Evolutionary conservation across 2,888 invertebrate species (phyloP).

Genomic region (Steromphala cineraria): DNA sequence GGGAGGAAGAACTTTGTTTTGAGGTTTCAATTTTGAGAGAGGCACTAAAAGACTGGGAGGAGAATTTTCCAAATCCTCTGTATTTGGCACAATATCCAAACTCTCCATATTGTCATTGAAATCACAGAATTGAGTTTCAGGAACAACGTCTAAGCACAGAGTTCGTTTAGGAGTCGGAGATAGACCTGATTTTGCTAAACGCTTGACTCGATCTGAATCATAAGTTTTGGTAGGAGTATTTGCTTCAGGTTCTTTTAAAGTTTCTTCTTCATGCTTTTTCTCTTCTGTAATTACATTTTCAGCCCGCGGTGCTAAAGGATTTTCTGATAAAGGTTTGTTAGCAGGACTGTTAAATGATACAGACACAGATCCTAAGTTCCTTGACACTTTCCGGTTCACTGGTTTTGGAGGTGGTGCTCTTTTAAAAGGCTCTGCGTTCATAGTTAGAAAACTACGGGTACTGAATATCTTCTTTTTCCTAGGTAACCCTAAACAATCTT

Average conservation of each 20-base stretch:
- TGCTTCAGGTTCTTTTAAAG: constrained; percentile 17
- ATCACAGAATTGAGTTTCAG: too few relatives aligned
- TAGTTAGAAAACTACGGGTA: constrained; percentile 56
- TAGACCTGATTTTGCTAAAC: constrained; percentile 51
- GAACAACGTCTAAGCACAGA: background rate
- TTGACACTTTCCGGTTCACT: constrained; percentile 25
- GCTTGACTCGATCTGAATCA: constrained; percentile 35
- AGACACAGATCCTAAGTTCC: constrained; percentile 16
- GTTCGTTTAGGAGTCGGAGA: constrained; percentile 52
- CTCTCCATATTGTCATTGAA: too few relatives aligned
- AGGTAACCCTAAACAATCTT: constrained; percentile 28
- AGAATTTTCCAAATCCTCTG: background rate
- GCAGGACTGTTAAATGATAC: constrained; percentile 17
- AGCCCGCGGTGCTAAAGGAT: background rate
- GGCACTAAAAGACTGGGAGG: background rate
- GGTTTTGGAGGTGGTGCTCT: constrained; percentile 35
- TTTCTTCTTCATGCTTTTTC: background rate
- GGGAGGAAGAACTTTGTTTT: background rate
- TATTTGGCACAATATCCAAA: background rate
- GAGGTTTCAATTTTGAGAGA: background rate
- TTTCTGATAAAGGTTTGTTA: background rate
- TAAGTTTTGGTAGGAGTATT: constrained; percentile 37
- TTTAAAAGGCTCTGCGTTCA: constrained; percentile 49
- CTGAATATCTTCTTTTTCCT: constrained; percentile 33
- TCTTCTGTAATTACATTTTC: background rate